These are phyloP conservation scores for Cheumatopsyche charites DNA, from an alignment of 1,140 invertebrate genomes.

Conservation along the genomic window DNA sequence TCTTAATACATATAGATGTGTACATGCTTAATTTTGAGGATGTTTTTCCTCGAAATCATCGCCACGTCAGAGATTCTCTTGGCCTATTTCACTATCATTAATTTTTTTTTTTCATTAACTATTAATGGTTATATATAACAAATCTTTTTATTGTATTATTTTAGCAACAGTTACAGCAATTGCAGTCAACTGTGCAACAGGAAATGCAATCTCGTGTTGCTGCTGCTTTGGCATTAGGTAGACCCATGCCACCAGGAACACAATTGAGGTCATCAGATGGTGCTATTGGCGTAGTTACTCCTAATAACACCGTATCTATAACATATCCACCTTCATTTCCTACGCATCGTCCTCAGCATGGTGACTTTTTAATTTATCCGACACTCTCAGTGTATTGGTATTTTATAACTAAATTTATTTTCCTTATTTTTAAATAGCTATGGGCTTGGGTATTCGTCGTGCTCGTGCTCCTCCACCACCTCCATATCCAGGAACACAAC, in stretches of 20 bases:
- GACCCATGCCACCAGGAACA: constrained; percentile 66
- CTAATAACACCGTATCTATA: constrained; percentile 68
- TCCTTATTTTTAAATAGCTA: no score
- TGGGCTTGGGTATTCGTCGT: constrained; percentile 53
- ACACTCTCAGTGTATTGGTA: no score
- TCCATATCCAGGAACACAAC: constrained; percentile 62
- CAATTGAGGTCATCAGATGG: constrained; percentile 67
- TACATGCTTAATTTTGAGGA: no score
- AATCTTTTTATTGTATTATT: constrained; percentile 20
- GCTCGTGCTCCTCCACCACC: constrained; percentile 68
- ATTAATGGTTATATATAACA: no score
- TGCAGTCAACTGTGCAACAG: constrained; percentile 53
- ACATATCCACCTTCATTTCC: constrained; percentile 64
- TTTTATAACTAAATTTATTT: no score
- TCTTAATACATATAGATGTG: no score
- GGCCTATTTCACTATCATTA: not conserved
- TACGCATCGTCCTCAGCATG: constrained; percentile 45
- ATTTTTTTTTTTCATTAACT: not conserved
- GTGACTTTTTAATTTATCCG: constrained; percentile 26
- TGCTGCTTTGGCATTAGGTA: constrained; percentile 65
- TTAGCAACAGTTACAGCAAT: constrained; percentile 34
- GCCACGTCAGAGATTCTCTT: no score
- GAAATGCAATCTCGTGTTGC: constrained; percentile 68
- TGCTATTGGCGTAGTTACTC: constrained; percentile 68
- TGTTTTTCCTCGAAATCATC: no score